A percentile compares a stretch with the other conserved stretches of the same genome.
phyloP scores from a whole-genome alignment of 2,113 vertebrate genomes.

The Vulpes vulpes region DNA sequence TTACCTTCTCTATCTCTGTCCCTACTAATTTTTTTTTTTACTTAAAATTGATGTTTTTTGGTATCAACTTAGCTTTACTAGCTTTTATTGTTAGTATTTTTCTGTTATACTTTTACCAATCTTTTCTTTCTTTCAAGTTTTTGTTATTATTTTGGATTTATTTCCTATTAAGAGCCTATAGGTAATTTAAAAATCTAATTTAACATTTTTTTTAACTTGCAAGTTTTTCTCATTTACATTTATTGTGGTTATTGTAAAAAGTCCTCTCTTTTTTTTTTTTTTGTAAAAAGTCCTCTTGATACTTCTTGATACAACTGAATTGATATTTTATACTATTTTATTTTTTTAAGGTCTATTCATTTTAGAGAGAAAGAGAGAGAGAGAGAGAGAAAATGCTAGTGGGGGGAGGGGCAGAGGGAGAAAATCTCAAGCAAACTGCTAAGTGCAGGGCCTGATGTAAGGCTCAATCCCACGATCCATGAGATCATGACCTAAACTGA shows the following conservation, averaged over 20 bases:
- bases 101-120: not conserved
- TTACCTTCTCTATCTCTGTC: not conserved
- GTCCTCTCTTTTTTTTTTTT: not conserved
- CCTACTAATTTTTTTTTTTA: not conserved
- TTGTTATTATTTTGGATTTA: not conserved
- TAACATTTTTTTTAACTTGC: not conserved
- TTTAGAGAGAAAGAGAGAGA: not conserved
- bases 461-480: not conserved
- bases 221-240: not conserved
- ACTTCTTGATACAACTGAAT: not conserved
- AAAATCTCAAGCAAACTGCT: not conserved
- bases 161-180: not conserved
- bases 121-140: not conserved
- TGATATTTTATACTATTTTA: not conserved
- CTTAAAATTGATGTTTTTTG: not conserved
- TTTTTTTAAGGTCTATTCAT: not conserved
- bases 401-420: no score
- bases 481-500: not conserved
- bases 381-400: not conserved
- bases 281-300: not conserved
- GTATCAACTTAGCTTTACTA: not conserved
- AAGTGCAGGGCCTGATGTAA: not conserved
- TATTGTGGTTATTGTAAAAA: not conserved
- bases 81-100: not conserved
- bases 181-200: not conserved